Base-by-base conservation (phyloP, 2,888 invertebrate genomes). In the Drosophila nr. fundita region DNA sequence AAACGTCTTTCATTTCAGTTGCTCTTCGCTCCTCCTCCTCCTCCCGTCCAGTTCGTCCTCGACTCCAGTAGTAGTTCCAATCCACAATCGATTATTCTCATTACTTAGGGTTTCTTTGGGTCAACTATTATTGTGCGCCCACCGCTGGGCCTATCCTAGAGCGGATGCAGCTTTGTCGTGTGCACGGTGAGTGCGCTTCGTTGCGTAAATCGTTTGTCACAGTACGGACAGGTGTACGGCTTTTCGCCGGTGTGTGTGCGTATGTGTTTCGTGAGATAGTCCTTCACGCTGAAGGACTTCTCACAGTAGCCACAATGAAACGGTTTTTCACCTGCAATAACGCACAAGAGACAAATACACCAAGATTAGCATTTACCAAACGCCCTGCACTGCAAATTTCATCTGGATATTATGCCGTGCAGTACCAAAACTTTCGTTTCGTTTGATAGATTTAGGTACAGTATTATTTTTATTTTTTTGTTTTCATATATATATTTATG, bases 231-330 rank as follows among this genome's bases (percentile, higher is more conserved):
- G 80, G 91, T 91, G 76, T 92, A 92, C 71, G 92, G 92, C 78
- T 92, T 92, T 77, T 92, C 92, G 65, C 92, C 92, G 73, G 92
- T 92, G 72, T 92, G 92, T 77, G 92, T 92, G 78, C 92, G 92
- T 91, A 92, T 92, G 87, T 92, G 92, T 85, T 92, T 92, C 82
- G 92, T 92, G 80, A 92, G 90, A 89, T 92, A 92, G 83, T 92
- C 92, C 90, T 92, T 92, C 80, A 92, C 92, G 82, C 92, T 92
- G 78, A 92, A 92, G 80, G 92, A 90, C 84, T 92, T 92, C 80
- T 92, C 92, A 80, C 92, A 92, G 80, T 92, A 92, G 63, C 83
- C 82, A 76, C 92, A 92, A 68, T 92, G 92, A 80, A 91, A 92
- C 68, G 92, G 92, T 76, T 92, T 92, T 80, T 92, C 92, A 79